A percentile compares a stretch with the other conserved stretches of the same genome.
These are phyloP conservation scores for Helicoverpa zea DNA, from an alignment of 1,140 invertebrate genomes.

Conservation along the genomic window DNA sequence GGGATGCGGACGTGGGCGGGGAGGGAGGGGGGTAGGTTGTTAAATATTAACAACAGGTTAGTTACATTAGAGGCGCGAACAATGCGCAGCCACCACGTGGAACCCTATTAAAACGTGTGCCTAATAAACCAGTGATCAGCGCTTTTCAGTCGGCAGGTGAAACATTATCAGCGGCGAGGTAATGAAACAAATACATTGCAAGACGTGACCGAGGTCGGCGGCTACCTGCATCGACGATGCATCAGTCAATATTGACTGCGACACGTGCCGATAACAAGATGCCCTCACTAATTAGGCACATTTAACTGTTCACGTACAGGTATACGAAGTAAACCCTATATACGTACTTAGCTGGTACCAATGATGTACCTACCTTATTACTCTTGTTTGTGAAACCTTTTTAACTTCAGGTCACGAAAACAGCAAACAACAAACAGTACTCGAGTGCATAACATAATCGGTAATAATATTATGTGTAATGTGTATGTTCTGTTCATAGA, in stretches of 20 bases:
- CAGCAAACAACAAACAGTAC: too few relatives aligned
- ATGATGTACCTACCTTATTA: too few relatives aligned
- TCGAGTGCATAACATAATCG: too few relatives aligned
- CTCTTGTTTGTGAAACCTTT: too few relatives aligned
- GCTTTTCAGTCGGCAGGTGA: neutral
- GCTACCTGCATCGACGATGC: neutral
- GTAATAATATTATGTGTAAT: too few relatives aligned
- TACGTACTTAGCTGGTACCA: too few relatives aligned
- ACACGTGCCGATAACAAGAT: neutral
- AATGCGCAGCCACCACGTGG: neutral
- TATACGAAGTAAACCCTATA: too few relatives aligned
- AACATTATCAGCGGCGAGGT: neutral
- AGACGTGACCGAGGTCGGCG: neutral
- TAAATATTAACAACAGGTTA: conserved; percentile 41
- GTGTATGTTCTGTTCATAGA: too few relatives aligned
- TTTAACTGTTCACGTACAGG: neutral
- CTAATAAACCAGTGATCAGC: conserved; percentile 8
- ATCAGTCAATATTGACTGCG: conserved; percentile 10
- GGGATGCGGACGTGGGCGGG: neutral
- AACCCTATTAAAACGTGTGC: neutral
- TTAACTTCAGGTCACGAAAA: too few relatives aligned
- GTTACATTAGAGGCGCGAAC: conserved; percentile 25
- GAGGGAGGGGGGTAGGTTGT: neutral
- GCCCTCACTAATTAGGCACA: conserved; percentile 7
- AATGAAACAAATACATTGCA: conserved; percentile 3